Percentiles rank a stretch among this genome's conserved stretches.
phyloP scores from a whole-genome alignment of 2,113 vertebrate species.

The Porphyrio hochstetteri region DNA sequence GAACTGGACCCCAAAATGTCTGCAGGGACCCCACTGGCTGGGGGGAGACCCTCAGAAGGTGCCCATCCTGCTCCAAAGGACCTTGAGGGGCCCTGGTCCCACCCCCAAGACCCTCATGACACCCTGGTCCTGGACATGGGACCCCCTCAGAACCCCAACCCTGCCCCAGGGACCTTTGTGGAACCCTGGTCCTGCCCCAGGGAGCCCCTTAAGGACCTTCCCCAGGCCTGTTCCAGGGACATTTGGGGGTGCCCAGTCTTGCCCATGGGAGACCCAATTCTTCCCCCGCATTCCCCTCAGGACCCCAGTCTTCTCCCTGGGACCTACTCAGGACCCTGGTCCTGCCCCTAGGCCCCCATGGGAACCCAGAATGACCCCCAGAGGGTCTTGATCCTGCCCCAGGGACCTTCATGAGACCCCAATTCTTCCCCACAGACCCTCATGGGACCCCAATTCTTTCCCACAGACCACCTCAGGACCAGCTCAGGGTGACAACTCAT shows the following conservation, averaged over 20 bases:
- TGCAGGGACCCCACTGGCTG: neutral
- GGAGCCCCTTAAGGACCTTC: neutral
- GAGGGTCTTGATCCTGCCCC: neutral
- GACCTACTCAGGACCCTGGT: neutral
- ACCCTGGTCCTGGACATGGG: neutral
- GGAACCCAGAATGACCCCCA: neutral
- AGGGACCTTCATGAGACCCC: neutral
- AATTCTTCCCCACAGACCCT: neutral
- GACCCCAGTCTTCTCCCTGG: no score
- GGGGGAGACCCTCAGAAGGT: neutral
- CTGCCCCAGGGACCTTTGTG: neutral
- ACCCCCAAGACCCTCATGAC: neutral
- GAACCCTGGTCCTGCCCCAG: neutral
- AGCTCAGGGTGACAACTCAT: neutral
- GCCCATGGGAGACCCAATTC: neutral
- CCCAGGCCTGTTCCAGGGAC: neutral
- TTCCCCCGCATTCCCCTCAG: rapidly evolving
- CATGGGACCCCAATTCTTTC: neutral
- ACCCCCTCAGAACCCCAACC: neutral
- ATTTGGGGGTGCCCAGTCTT: neutral
- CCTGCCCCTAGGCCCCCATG: no score
- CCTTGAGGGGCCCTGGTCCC: neutral
- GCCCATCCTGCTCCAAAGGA: neutral
- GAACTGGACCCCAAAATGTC: neutral
- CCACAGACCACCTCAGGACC: neutral